A percentile compares a stretch with the other conserved stretches of the same genome.
These are phyloP conservation scores for Neoarius graeffei DNA, from an alignment of 2,113 vertebrate genomes.

Conservation along the genomic window DNA sequence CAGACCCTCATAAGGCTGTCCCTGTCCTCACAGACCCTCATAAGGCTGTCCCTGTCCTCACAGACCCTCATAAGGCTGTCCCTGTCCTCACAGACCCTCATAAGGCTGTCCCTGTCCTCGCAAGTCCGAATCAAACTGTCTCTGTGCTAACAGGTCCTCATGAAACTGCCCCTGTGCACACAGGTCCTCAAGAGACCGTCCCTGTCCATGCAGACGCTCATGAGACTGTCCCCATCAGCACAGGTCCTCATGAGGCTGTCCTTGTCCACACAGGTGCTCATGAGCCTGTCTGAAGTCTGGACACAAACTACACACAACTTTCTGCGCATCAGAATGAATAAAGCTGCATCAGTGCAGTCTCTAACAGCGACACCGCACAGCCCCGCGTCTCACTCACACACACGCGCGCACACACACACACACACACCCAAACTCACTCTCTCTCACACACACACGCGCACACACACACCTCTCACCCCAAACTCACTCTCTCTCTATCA, in stretches of 20 bases:
- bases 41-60: not conserved
- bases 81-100: not conserved
- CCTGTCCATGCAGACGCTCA: too few species aligned
- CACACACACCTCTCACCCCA: not conserved
- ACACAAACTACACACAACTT: not conserved
- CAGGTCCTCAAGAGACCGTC: not conserved
- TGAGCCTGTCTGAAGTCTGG: not conserved
- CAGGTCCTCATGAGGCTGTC: not conserved
- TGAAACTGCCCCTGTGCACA: not conserved
- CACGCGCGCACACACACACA: not conserved
- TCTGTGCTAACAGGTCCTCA: not conserved
- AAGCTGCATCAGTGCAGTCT: not conserved
- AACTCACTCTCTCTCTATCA: not conserved
- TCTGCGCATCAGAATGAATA: not conserved
- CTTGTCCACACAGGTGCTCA: not conserved
- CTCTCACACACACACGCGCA: not conserved
- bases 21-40: not conserved
- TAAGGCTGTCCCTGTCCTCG: not conserved
- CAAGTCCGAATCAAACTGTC: not conserved
- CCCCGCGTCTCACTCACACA: not conserved
- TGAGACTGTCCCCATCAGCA: too few species aligned
- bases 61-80: not conserved
- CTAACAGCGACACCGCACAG: not conserved
- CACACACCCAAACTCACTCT: not conserved
- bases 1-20: not conserved